Base-by-base conservation (phyloP, 2,888 invertebrate species). In the Brachynemurus nebulosus region DNA sequence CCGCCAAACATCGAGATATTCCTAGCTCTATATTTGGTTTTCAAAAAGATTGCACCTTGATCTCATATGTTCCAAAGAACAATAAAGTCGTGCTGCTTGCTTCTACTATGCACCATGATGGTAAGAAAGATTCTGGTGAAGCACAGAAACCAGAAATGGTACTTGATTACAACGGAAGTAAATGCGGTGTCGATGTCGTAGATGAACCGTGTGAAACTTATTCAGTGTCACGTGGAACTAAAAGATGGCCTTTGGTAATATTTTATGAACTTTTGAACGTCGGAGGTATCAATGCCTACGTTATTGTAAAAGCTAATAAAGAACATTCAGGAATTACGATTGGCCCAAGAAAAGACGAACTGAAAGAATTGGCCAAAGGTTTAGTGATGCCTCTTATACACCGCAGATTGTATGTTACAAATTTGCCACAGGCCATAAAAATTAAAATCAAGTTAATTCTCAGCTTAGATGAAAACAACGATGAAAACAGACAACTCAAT, bases 181-280 rank as follows among this genome's bases (percentile, higher is more conserved):
- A 57, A 52, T 51, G 51, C 35, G 53, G 50, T 40, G 53, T 55
- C 14, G 52, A 56, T 47, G 50, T 49, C 17, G 48, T 53, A 17
- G 53, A 53, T 43, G 47, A 52, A 45, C 46, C 53, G 43, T 47
- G 37, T 40, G 47, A 45, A 7, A 40, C 42, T 34, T 50, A 52
- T 39, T 45, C 46, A 40, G 50, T 50, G 17, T 47, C 47, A 27
- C 48, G 53, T 20, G 54, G 52, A 40, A 52, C 49, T 5, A 48
- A 50, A 46, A 49, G 51, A 42, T 54, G 54, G 53, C 50, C 53
- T 35, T 48, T 54, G 50, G 42, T 50, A 8, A 39, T 51, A 25
- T 52, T 53, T 45, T 54, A 48, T 48, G 42, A 45, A 16, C 45
- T 56, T n/a, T 19, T 54, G 16, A 54, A 54, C 48, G 45, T 52